phyloP scores from a whole-genome alignment of 2,113 vertebrate genomes.

The Microcebus tavaratra region DNA sequence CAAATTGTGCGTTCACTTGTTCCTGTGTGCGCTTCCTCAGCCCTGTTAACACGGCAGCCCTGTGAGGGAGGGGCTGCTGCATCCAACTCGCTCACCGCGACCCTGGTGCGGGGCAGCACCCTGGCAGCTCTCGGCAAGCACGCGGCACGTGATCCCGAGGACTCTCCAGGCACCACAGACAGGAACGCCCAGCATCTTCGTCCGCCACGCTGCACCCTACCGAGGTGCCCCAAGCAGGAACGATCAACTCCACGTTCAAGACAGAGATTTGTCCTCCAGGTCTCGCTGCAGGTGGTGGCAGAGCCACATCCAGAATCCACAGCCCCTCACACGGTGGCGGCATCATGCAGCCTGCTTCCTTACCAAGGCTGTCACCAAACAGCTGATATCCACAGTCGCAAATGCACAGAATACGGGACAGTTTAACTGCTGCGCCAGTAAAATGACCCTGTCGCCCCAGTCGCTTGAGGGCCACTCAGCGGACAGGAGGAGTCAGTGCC shows the following conservation, averaged over 20 bases:
- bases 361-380: fast-evolving
- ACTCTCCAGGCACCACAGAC: fast-evolving
- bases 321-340: not conserved
- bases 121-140: fast-evolving
- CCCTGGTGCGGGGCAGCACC: fast-evolving
- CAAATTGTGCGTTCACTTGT: too few relatives aligned
- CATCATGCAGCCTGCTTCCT: not conserved
- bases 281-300: not conserved
- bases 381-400: fast-evolving
- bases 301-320: not conserved
- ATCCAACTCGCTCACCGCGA: fast-evolving
- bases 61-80: not conserved
- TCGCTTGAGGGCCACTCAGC: not conserved
- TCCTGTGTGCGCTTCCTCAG: not conserved
- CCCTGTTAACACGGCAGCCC: not conserved
- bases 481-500: fast-evolving
- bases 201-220: not conserved
- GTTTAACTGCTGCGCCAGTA: fast-evolving
- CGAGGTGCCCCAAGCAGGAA: not conserved
- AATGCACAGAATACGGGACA: not conserved
- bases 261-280: not conserved
- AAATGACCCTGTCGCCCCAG: not conserved
- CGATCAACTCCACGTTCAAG: not conserved
- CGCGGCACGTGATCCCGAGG: fast-evolving
- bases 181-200: not conserved